Evolutionary conservation across 2,797 vertebrate species (phyloP).

Genomic region (Chelonia mydas): DNA sequence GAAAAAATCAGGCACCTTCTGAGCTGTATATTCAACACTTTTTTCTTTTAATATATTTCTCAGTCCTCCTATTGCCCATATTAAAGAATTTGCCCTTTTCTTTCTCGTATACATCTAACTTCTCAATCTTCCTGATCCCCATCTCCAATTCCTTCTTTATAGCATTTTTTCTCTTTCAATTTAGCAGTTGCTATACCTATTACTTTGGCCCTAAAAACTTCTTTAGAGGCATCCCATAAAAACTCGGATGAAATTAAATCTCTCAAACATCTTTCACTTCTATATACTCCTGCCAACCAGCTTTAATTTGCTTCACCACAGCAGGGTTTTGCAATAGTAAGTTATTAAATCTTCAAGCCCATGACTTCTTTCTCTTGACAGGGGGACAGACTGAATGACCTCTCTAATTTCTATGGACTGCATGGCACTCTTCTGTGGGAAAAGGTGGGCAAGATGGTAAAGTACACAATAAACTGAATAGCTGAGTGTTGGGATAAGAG

Average conservation of each 20-base stretch:
- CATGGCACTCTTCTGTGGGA: neutral
- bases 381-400: conserved; percentile 34
- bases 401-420: conserved; percentile 37
- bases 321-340: conserved; percentile 33
- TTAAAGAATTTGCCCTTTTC: neutral
- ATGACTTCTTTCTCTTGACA: conserved; percentile 39
- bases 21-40: too few relatives aligned
- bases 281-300: neutral
- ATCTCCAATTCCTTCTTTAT: neutral
- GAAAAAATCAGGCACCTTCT: neutral
- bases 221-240: conserved; percentile 3
- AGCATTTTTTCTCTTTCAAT: neutral
- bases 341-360: conserved; percentile 50
- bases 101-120: neutral
- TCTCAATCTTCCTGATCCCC: neutral
- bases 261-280: conserved; percentile 13
- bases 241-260: conserved; percentile 29
- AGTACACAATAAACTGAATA: neutral
- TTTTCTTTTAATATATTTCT: too few relatives aligned
- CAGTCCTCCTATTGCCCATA: neutral
- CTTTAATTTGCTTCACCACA: conserved; percentile 41
- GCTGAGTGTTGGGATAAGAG: neutral
- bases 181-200: neutral
- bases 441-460: neutral
- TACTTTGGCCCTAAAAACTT: neutral